Evolutionary conservation across 1,140 invertebrate genomes (phyloP), one percentile per base, ranked within the genome.

Genomic region (Zaprionus davidi): DNA sequence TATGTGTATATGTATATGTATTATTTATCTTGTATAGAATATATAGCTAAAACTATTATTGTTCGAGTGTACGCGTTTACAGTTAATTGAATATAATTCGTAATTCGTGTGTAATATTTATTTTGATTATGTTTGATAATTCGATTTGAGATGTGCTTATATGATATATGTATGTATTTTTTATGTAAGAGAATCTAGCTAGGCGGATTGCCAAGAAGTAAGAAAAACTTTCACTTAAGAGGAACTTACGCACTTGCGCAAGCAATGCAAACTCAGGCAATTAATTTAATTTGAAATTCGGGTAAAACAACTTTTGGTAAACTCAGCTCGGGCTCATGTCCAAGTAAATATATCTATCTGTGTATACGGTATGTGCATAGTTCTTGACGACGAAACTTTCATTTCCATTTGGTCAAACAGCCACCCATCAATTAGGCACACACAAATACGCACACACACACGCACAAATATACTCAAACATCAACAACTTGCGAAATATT

Each of bases 31-130:
- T 75, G 62, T 76, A 65, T 71, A 76, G 71, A 38, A 9, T 34
- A 57, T 72, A 57, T 72, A 69, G 79, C 84, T 87, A 87, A 84
- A 58, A 78, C 84, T 87, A 87, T 87, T 87, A 87, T 87, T 87
- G 84, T 87, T 87, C 84, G 65, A 87, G 81, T 88, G 84, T 87
- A 84, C 70, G 79, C 55, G 59, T 67, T 66, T 76, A 38, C 38
- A 60, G 71, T 76, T 55, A 72, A 62, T 72, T 76, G 41, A 76
- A 65, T 76, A 70, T 60, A 65, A 46, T 76, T 71, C 44, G 13
- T 74, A 46, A 68, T 59, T 49, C 34, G 20, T 51, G 31, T 36
- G 24, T 67, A 41, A 20, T 69, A 49, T 59, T 51, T 13, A 44
- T 72, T 76, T 71, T 76, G 67, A 65, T 71, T 71, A 76, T 76